Evolutionary conservation across 2,113 vertebrate species (phyloP).

Genomic region (Megaceryle torquata): DNA sequence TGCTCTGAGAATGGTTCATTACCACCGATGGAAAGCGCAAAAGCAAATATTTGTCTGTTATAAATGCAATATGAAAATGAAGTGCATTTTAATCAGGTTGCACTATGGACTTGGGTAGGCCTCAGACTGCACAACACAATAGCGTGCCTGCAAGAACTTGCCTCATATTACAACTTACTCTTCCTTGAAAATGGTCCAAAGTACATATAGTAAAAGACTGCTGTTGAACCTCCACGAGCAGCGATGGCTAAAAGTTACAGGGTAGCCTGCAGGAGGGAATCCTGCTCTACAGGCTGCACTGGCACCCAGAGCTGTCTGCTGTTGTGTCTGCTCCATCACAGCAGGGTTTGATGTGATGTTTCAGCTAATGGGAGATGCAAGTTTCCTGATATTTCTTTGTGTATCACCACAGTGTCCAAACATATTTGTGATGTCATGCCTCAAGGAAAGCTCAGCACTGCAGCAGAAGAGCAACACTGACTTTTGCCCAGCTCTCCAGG

Average conservation of each 20-base stretch:
- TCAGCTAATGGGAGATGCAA: not conserved
- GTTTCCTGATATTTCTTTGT: not conserved
- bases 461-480: not conserved
- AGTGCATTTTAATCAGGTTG: constrained; percentile 36
- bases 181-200: constrained; percentile 4
- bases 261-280: not conserved
- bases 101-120: constrained; percentile 45
- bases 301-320: not conserved
- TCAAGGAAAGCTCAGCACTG: not conserved
- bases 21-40: accelerated
- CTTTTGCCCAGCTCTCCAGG: accelerated
- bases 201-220: not conserved
- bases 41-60: constrained; percentile 29
- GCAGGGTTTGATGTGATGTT: not conserved
- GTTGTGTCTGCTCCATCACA: not conserved
- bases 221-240: not conserved
- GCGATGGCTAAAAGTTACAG: not conserved
- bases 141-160: constrained; percentile 28
- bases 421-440: accelerated
- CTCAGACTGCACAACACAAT: not conserved
- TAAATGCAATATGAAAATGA: not conserved
- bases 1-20: not conserved
- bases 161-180: constrained; percentile 29
- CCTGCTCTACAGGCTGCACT: accelerated
- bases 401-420: accelerated